phyloP scores from a whole-genome alignment of 2,797 vertebrate genomes.

The Pogonophryne albipinna region DNA sequence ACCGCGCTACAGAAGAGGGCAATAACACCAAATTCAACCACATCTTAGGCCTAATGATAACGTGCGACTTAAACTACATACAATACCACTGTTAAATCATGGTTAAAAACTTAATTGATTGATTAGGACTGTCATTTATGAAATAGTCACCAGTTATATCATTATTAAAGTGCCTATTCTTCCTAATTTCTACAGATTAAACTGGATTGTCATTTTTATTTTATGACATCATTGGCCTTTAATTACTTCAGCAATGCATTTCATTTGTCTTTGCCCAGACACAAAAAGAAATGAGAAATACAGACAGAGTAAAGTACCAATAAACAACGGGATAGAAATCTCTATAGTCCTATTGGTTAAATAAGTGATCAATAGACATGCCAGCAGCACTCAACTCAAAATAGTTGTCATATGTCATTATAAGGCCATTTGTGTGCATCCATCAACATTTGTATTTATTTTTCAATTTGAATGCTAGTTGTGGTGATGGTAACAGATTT shows the following conservation, averaged over 20 bases:
- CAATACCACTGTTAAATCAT: background rate
- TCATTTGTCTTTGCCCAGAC: background rate
- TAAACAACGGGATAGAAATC: background rate
- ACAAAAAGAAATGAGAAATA: background rate
- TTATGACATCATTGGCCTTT: background rate
- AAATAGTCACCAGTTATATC: background rate
- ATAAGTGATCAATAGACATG: background rate
- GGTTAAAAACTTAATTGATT: background rate
- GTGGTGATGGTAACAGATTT: background rate
- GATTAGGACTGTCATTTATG: background rate
- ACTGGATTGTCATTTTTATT: background rate
- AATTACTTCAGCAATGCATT: background rate
- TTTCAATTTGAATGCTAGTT: background rate
- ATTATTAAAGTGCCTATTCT: background rate
- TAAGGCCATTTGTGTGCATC: background rate
- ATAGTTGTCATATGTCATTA: background rate
- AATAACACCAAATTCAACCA: background rate
- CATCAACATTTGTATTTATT: background rate
- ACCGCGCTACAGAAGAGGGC: conserved; percentile 28
- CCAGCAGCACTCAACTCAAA: background rate
- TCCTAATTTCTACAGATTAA: too few species aligned
- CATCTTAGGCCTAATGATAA: conserved; percentile 19
- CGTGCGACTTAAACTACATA: background rate
- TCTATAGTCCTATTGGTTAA: background rate
- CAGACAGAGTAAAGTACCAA: background rate